Percentiles rank a stretch among this genome's conserved stretches.
Conservation (phyloP, 2,113 vertebrate species). For the Eira barbara region DNA sequence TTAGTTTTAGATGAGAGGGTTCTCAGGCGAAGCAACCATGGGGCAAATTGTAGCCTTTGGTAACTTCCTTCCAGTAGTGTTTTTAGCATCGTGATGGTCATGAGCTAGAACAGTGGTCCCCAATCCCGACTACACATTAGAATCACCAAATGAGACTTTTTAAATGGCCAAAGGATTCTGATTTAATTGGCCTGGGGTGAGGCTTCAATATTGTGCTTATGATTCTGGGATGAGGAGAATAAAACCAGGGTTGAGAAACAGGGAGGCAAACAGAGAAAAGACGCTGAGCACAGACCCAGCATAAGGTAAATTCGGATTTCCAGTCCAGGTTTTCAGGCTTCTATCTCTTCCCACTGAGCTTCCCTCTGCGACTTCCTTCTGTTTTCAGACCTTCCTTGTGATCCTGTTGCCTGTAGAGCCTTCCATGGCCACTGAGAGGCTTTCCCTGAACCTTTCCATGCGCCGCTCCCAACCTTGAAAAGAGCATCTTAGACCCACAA, state of each 20-base stretch:
- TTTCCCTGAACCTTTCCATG: neutral
- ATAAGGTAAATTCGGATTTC: accelerated
- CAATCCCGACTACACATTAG: neutral
- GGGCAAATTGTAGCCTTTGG: neutral
- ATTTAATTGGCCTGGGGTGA: neutral
- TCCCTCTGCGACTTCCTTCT: neutral
- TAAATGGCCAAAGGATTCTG: neutral
- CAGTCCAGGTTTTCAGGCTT: neutral
- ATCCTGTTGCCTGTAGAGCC: neutral
- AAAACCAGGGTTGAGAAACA: neutral
- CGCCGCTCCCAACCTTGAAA: neutral
- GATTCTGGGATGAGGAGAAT: neutral
- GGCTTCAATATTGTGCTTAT: neutral
- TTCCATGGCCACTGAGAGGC: neutral
- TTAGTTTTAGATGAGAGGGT: neutral
- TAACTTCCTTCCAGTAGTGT: neutral
- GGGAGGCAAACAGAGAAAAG: neutral
- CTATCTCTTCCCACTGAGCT: neutral
- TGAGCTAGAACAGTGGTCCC: neutral
- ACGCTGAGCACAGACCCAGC: neutral
- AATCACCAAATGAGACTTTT: neutral
- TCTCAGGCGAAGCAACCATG: neutral
- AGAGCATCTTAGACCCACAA: neutral
- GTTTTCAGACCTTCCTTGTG: neutral
- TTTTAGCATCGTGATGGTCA: neutral